phyloP scores from a whole-genome alignment of 2,113 vertebrate genomes.

The Xenopus tropicalis region DNA sequence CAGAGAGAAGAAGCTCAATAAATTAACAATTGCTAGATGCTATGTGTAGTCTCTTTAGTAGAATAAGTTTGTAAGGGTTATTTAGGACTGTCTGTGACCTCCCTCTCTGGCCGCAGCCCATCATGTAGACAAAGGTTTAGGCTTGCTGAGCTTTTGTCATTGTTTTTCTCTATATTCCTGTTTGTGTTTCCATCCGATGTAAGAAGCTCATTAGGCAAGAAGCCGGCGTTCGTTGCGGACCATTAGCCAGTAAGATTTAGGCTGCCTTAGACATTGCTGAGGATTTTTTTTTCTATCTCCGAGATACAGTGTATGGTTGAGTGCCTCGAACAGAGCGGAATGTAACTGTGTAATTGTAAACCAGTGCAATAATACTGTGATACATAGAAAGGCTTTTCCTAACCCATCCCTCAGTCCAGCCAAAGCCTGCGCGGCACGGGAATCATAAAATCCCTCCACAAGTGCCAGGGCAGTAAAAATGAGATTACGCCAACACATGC shows the following conservation, averaged over 20 bases:
- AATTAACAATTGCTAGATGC: too few species aligned
- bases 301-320: background rate
- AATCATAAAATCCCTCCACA: too few species aligned
- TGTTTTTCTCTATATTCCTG: constrained; percentile 1
- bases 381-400: too few species aligned
- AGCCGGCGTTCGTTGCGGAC: constrained; percentile 10
- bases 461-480: too few species aligned
- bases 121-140: background rate
- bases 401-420: too few species aligned
- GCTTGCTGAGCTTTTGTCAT: constrained; percentile 1
- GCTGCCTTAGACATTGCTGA: constrained; percentile 4
- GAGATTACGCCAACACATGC: too few species aligned
- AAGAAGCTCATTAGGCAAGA: constrained; percentile 29
- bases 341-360: background rate
- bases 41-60: too few species aligned
- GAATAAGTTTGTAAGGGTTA: too few species aligned
- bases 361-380: background rate
- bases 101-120: too few species aligned
- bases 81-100: too few species aligned
- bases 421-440: too few species aligned
- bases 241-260: constrained; percentile 31
- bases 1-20: too few species aligned
- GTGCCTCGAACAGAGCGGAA: background rate
- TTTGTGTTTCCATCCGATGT: constrained; percentile 12
- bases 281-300: background rate